A percentile compares a stretch with the other conserved stretches of the same genome.
phyloP scores from a whole-genome alignment of 2,113 vertebrate species.

The Sinocyclocheilus anshuiensis region DNA sequence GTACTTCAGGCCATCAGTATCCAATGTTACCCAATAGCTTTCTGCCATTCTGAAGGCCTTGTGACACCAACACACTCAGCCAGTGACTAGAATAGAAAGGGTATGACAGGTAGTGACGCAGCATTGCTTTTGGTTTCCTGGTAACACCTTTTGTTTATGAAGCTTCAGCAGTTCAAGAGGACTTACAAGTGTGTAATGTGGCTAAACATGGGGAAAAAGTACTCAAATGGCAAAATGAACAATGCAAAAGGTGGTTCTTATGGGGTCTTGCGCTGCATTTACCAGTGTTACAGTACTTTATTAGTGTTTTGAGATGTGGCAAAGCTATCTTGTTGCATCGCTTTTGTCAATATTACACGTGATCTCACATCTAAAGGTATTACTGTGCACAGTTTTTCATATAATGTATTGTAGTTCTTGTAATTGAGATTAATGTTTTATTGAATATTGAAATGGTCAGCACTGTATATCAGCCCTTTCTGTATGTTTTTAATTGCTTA shows the following conservation, averaged over 20 bases:
- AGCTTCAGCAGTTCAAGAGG: background rate
- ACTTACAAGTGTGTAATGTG: background rate
- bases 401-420: background rate
- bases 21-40: slow-evolving; percentile 41
- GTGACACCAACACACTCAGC: slow-evolving; percentile 24
- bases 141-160: slow-evolving; percentile 42
- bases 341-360: background rate
- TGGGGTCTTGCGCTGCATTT: background rate
- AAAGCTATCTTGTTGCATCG: background rate
- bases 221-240: background rate
- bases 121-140: slow-evolving; percentile 32
- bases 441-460: background rate
- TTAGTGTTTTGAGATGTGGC: background rate
- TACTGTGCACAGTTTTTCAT: background rate
- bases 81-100: slow-evolving; percentile 14
- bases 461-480: background rate
- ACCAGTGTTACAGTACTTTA: background rate
- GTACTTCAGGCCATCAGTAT: background rate
- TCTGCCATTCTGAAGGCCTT: slow-evolving; percentile 33
- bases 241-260: background rate
- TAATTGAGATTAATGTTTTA: background rate
- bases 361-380: background rate
- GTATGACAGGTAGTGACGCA: slow-evolving; percentile 28
- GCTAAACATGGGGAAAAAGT: background rate
- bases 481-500: background rate